phyloP scores from a whole-genome alignment of 2,888 invertebrate genomes.

The Cistogaster globosa region DNA sequence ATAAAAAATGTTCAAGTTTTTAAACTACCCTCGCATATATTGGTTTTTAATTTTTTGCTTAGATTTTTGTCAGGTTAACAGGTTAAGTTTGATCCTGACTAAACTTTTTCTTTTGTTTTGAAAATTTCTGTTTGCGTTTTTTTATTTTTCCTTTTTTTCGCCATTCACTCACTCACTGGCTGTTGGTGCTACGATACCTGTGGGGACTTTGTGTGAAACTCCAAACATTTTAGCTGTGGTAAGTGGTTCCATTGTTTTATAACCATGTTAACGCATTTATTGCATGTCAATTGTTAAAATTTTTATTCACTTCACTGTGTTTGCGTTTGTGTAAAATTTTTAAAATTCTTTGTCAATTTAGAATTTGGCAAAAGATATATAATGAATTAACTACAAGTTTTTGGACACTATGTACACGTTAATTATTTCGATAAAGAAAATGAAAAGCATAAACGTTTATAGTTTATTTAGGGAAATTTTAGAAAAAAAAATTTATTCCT shows the following conservation, averaged over 20 bases:
- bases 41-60: constrained; percentile 12
- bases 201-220: constrained; percentile 63
- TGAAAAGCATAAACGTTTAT: background rate
- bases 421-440: too few species aligned
- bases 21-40: constrained; percentile 60
- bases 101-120: constrained; percentile 51
- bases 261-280: constrained; percentile 65
- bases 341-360: constrained; percentile 46
- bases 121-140: background rate
- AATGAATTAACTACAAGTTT: constrained; percentile 37
- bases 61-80: constrained; percentile 64
- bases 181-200: constrained; percentile 28
- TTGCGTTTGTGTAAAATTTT: constrained; percentile 25
- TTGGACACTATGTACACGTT: background rate
- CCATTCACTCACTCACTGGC: constrained; percentile 27
- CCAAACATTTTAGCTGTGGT: constrained; percentile 42
- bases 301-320: constrained; percentile 26
- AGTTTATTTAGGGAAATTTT: too few species aligned
- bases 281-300: constrained; percentile 64
- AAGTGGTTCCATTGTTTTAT: constrained; percentile 54
- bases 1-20: constrained; percentile 18
- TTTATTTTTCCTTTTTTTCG: background rate
- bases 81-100: constrained; percentile 66
- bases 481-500: too few species aligned
- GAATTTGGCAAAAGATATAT: constrained; percentile 13